Conservation (phyloP, 2,888 invertebrate species). For the Colletes collaris region DNA sequence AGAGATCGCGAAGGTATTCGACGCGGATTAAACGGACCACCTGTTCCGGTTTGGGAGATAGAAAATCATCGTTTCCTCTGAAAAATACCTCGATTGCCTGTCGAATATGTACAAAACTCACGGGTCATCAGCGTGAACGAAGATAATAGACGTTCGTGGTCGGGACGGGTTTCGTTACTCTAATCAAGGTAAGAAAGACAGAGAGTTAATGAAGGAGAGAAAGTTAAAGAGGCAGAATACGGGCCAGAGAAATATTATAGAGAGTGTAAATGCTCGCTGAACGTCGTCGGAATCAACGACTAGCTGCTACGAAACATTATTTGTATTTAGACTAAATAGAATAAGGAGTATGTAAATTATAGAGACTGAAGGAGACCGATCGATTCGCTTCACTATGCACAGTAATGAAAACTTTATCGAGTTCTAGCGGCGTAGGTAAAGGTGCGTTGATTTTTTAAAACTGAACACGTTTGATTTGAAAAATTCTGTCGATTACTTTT, state of each 20-base stretch:
- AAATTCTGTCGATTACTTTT: too few relatives aligned
- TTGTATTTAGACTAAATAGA: conserved; percentile 23
- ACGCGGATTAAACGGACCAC: neutral
- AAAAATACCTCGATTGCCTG: conserved; percentile 38
- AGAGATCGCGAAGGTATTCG: neutral
- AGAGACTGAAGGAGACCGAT: conserved; percentile 2
- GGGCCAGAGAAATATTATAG: conserved; percentile 26
- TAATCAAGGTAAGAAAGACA: conserved; percentile 58
- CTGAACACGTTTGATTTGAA: too few relatives aligned
- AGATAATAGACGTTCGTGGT: conserved; percentile 17
- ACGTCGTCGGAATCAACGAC: conserved; percentile 11
- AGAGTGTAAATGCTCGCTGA: conserved; percentile 21
- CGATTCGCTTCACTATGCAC: conserved; percentile 11
- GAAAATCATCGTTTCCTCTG: conserved; percentile 45
- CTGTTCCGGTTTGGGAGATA: conserved; percentile 22
- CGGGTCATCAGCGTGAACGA: conserved; percentile 43
- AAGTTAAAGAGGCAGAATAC: conserved; percentile 32
- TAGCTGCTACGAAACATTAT: conserved; percentile 13
- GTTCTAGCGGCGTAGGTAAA: too few relatives aligned
- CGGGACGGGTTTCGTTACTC: conserved; percentile 29
- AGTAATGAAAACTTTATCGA: conserved; percentile 5
- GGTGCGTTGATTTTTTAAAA: too few relatives aligned
- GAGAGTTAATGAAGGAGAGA: conserved; percentile 44
- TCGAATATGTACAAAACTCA: conserved; percentile 60
- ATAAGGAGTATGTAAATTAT: conserved; percentile 30